phyloP scores from a whole-genome alignment of 53 echinoderm and acorn worm genomes.

The Hippasteria phrygiana region DNA sequence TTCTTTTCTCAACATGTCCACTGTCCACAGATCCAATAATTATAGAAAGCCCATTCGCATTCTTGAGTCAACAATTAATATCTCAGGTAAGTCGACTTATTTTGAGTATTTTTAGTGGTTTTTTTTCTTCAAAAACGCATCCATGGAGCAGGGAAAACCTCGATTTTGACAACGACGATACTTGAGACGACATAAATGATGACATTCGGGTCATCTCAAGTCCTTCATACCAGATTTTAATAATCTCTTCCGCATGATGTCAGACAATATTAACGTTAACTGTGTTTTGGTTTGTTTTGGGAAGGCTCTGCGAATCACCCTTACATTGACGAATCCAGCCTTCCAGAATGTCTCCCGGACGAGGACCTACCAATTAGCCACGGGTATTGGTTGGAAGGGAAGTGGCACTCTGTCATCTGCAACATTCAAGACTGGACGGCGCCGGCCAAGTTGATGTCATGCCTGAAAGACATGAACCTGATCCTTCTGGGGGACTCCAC shows the following conservation, averaged over 20 bases:
- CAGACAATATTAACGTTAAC: too few species aligned
- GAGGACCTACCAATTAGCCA: constrained; percentile 31
- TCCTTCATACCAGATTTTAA: too few species aligned
- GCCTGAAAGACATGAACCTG: constrained; percentile 54
- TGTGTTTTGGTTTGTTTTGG: too few species aligned
- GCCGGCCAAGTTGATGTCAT: background rate
- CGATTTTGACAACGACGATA: too few species aligned
- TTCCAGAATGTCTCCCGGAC: constrained; percentile 18
- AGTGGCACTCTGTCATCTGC: constrained; percentile 70
- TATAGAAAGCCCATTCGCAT: background rate
- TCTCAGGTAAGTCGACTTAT: background rate
- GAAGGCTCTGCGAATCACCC: too few species aligned
- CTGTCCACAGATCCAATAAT: background rate
- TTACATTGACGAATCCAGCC: background rate
- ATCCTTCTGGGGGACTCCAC: constrained; percentile 70
- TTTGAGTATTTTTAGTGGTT: too few species aligned
- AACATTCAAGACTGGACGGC: background rate
- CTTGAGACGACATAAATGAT: background rate
- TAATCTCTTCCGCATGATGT: too few species aligned
- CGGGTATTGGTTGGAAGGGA: constrained; percentile 75
- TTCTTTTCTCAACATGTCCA: background rate
- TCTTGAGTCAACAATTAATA: too few species aligned
- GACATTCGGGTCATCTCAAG: background rate
- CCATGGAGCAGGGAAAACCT: too few species aligned
- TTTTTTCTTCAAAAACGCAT: background rate